These are phyloP conservation scores for Catharus fuscescens DNA, from an alignment of 2,113 vertebrate species.

Conservation along the genomic window DNA sequence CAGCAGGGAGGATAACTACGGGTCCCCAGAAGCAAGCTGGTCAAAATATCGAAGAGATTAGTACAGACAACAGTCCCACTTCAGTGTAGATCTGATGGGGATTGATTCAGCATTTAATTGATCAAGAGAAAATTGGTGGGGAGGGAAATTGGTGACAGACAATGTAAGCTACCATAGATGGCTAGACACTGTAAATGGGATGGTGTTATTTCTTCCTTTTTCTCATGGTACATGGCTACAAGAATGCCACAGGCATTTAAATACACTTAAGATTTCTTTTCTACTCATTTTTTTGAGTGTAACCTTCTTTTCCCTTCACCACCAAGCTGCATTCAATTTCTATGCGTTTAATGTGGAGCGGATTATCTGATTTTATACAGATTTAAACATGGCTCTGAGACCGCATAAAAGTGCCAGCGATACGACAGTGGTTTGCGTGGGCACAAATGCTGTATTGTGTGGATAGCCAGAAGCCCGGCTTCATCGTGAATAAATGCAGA, in stretches of 20 bases:
- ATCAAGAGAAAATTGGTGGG: background rate
- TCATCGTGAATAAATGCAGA: background rate
- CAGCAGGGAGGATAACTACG: background rate
- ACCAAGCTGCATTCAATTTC: background rate
- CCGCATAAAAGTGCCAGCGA: background rate
- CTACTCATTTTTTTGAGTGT: background rate
- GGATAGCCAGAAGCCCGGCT: background rate
- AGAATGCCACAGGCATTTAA: background rate
- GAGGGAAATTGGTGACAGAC: background rate
- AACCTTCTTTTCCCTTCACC: background rate
- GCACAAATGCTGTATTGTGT: background rate
- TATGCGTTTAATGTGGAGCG: background rate
- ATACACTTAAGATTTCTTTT: background rate
- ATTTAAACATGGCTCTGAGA: background rate
- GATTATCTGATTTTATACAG: conserved; percentile 40
- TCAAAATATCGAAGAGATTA: background rate
- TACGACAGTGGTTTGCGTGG: background rate
- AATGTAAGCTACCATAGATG: background rate
- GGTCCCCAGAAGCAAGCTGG: background rate
- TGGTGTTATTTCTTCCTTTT: background rate
- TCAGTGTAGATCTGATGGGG: background rate
- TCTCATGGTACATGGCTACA: background rate
- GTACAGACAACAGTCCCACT: background rate
- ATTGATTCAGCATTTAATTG: background rate
- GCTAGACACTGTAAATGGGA: background rate